Evolutionary conservation across 2,113 vertebrate species (phyloP), one percentile per base, ranked within the genome.

Genomic region (Onychorhynchus coronatus): DNA sequence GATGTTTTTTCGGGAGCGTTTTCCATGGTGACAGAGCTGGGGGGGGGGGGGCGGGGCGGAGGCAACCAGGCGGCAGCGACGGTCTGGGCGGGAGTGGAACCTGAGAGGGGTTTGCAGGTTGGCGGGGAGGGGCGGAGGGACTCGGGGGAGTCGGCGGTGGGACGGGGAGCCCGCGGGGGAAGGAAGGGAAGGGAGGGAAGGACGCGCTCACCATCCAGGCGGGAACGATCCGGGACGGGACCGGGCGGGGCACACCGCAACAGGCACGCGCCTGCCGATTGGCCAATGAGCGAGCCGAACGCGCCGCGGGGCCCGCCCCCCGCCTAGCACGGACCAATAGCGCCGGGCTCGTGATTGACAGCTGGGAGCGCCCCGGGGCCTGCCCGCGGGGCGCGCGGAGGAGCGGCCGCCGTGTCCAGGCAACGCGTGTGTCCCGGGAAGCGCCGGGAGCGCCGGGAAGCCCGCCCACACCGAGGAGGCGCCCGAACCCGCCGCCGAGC

Each of bases 181-280:
- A 50, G 49, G 25, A 16, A 28, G 14, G 50, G 27, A 53, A 31
- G 30, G 28, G 31, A 31, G 8, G 78, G 41, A 27, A 27, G 30
- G n/a, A 33, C 37, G 10, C 47, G 67, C 96, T 95, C 91, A 96
- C 96, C 96, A 96, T 96, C 61, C 39, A 37, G 58, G 58, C 39
- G 67, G 52, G 72, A 66, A 67, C 17, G 10, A 19, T 10, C 11
- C 41, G 14, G 63, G 5, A 35, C 52, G 6, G n/a, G 1, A 53
- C 58, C 9, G 37, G 22, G 39, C 82, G 14, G 14, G 4, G 55
- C 31, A 16, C 50, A 28, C 8, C 25, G 42, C 63, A 17, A 1
- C 17, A 11, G 9, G 2, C 33, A 3, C 5, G 35, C 55, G 65
- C 85, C n/a, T 65, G n/a, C 8, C 56, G 3, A 2, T 1, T 18